Percentiles rank a stretch among this genome's conserved stretches.
These are phyloP conservation scores for Adela reaumurella DNA, from an alignment of 2,888 invertebrate genomes.

Conservation along the genomic window DNA sequence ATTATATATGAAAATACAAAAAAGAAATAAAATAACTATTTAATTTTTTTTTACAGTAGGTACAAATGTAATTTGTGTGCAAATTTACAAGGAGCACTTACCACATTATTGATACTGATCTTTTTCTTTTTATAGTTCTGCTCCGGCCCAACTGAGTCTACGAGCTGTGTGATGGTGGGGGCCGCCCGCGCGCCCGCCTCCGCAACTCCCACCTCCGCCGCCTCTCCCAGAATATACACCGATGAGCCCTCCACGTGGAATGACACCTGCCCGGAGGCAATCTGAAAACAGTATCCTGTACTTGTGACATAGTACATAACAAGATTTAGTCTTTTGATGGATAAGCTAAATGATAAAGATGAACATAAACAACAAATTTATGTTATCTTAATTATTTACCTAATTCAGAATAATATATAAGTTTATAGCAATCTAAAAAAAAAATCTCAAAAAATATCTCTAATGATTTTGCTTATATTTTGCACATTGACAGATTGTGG, in stretches of 20 bases:
- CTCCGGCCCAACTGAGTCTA: constrained; percentile 40
- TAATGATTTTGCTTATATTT: no score
- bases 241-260: constrained; percentile 65
- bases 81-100: constrained; percentile 18
- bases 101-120: constrained; percentile 29
- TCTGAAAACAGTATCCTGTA: constrained; percentile 30
- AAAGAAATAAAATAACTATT: no score
- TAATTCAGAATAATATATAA: no score
- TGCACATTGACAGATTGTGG: no score
- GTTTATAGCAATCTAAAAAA: no score
- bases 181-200: constrained; percentile 53
- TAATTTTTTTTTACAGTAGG: background rate
- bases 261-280: constrained; percentile 69
- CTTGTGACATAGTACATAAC: no score
- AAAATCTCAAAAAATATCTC: no score
- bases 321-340: no score
- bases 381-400: no score
- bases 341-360: no score
- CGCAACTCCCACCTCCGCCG: constrained; percentile 52
- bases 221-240: constrained; percentile 63
- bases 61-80: no score
- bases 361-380: no score
- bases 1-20: background rate
- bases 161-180: constrained; percentile 48
- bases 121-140: constrained; percentile 44